Evolutionary conservation across 2,797 vertebrate genomes (phyloP).

Genomic region (Microchirus variegatus): DNA sequence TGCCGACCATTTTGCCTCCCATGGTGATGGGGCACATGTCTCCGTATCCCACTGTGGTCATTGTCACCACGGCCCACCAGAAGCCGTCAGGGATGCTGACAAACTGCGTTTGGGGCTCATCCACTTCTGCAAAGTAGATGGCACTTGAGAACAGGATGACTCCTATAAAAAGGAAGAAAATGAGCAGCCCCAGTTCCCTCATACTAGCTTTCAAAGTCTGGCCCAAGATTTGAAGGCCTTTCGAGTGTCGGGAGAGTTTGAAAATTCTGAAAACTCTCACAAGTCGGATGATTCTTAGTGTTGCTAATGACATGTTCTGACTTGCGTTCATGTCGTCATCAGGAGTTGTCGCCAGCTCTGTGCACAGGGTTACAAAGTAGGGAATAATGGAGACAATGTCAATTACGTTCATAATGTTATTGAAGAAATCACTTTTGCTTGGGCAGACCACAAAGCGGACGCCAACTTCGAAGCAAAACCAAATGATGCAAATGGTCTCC

Average conservation of each 20-base stretch:
- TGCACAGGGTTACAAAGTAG: slow-evolving; percentile 95
- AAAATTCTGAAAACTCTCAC: slow-evolving; percentile 97
- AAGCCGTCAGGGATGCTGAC: slow-evolving; percentile 98
- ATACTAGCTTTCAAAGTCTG: slow-evolving; percentile 93
- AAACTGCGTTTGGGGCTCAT: slow-evolving; percentile 96
- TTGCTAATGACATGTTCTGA: slow-evolving; percentile 96
- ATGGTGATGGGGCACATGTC: slow-evolving; percentile 97
- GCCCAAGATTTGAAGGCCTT: slow-evolving; percentile 93
- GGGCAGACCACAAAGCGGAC: slow-evolving; percentile 95
- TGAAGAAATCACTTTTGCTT: slow-evolving; percentile 95
- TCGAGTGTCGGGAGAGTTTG: slow-evolving; percentile 94
- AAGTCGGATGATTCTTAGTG: slow-evolving; percentile 92
- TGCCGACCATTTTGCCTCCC: slow-evolving; percentile 97
- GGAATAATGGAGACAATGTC: slow-evolving; percentile 97
- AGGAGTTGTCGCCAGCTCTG: slow-evolving; percentile 89
- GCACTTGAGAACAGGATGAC: slow-evolving; percentile 99
- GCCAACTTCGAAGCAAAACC: slow-evolving; percentile 94
- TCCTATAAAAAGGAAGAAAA: slow-evolving; percentile 98
- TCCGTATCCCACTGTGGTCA: slow-evolving; percentile 98
- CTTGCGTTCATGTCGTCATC: slow-evolving; percentile 82
- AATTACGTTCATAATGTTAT: slow-evolving; percentile 97
- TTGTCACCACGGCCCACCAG: slow-evolving; percentile 99
- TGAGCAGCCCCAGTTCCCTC: slow-evolving; percentile 91
- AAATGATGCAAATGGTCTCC: slow-evolving; percentile 95
- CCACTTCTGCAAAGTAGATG: slow-evolving; percentile 97